Evolutionary conservation across 2,797 vertebrate genomes (phyloP).

Genomic region (Coregonus sp.): DNA sequence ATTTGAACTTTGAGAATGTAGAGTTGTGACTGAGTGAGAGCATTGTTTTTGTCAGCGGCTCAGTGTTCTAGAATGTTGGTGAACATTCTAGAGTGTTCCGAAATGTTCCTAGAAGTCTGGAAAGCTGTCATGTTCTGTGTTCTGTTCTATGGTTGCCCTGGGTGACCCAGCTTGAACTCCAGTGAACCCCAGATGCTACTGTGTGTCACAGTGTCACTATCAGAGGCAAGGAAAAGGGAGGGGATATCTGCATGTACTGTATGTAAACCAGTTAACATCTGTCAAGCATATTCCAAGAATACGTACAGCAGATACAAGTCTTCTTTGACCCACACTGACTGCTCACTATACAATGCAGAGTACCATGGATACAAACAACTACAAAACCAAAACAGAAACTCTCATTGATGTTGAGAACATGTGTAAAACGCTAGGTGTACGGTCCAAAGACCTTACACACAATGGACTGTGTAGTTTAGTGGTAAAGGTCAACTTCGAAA

Average conservation of each 20-base stretch:
- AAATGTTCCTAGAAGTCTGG: neutral
- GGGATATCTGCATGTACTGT: slow-evolving; percentile 41
- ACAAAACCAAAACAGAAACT: slow-evolving; percentile 59
- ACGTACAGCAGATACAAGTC: slow-evolving; percentile 60
- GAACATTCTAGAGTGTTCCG: neutral
- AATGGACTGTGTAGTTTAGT: slow-evolving; percentile 31
- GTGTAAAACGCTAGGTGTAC: neutral
- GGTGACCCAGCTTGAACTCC: slow-evolving; percentile 68
- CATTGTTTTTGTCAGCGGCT: neutral
- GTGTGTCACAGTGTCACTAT: slow-evolving; percentile 61
- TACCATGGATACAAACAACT: slow-evolving; percentile 52
- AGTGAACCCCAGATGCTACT: slow-evolving; percentile 70
- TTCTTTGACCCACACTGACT: slow-evolving; percentile 62
- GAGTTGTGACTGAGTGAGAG: neutral
- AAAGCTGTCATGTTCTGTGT: slow-evolving; percentile 37
- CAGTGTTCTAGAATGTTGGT: neutral
- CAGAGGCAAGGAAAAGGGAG: neutral
- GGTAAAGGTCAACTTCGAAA: slow-evolving; percentile 33
- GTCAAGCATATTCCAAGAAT: slow-evolving; percentile 72
- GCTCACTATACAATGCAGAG: slow-evolving; percentile 21
- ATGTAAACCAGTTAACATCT: slow-evolving; percentile 77
- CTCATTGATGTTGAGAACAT: slow-evolving; percentile 45
- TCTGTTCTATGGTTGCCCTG: slow-evolving; percentile 54
- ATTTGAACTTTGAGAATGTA: slow-evolving; percentile 17
- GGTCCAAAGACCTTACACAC: slow-evolving; percentile 33